Evolutionary conservation across 2,888 invertebrate genomes (phyloP), one percentile per base, ranked within the genome.

Genomic region (Gasteruption jaculator): DNA sequence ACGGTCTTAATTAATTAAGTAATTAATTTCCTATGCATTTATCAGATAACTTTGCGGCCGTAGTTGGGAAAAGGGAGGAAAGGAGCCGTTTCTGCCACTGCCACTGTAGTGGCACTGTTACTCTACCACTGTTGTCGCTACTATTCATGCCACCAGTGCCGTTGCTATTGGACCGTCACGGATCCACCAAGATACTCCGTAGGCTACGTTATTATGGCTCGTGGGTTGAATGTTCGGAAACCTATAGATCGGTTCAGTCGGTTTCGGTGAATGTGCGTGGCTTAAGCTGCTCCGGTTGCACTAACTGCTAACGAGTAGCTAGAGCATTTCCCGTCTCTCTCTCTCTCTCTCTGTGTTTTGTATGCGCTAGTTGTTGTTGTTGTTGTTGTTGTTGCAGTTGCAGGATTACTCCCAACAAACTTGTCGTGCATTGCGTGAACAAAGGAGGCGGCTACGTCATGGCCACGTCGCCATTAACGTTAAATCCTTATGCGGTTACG

Each of bases 1-100:
- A n/a, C n/a, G n/a, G 57, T 60, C 56, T 59, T 53, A 58, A 61
- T 53, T 58, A 57, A 57, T 65, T 60, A 61, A 59, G 56, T 62
- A 65, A 65, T 63, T 60, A 61, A 63, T 60, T 61, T 55, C 43
- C 49, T 44, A 52, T 47, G 48, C 54, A 54, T 58, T 64, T 58
- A 60, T 64, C 63, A 54, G 59, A 61, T 62, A 51, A 55, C 54
- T 54, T 49, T 40, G 48, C 41, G 48, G 48, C 40, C 27, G n/a
- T n/a, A n/a, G n/a, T n/a, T n/a, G n/a, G n/a, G n/a, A n/a, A n/a
- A n/a, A n/a, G n/a, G n/a, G n/a, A n/a, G n/a, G n/a, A n/a, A n/a
- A n/a, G 50, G 48, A 56, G 55, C 49, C 58, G 54, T 53, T 57
- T 54, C 51, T 49, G 52, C 46, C n/a, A n/a, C n/a, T n/a, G n/a